These are phyloP conservation scores for Isichthys henryi DNA, from an alignment of 2,113 vertebrate species.

Conservation along the genomic window DNA sequence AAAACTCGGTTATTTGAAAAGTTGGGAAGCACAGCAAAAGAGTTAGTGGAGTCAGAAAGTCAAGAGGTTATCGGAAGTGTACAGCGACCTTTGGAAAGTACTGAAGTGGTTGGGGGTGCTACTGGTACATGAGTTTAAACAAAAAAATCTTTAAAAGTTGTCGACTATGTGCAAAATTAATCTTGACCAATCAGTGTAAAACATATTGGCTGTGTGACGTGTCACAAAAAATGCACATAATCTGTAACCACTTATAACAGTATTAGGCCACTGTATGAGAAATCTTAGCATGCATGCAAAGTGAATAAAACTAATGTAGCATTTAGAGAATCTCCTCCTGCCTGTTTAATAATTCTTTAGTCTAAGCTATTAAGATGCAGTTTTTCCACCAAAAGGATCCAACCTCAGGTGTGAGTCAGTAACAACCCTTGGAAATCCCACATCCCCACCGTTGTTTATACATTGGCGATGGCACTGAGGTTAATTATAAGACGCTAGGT, in stretches of 20 bases:
- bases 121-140: neutral
- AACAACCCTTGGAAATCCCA: neutral
- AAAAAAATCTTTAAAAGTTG: neutral
- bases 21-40: neutral
- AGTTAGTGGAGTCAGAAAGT: neutral
- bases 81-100: neutral
- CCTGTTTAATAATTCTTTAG: neutral
- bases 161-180: neutral
- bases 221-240: neutral
- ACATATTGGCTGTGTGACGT: neutral
- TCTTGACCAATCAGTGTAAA: neutral
- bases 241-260: neutral
- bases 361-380: neutral
- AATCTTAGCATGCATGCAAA: neutral
- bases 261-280: neutral
- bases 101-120: neutral
- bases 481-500: neutral
- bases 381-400: neutral
- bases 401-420: neutral
- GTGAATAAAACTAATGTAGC: neutral
- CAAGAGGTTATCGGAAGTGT: neutral
- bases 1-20: neutral
- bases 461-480: neutral
- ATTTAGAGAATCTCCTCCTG: neutral
- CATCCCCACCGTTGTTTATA: neutral